Percentiles rank a stretch among this genome's conserved stretches.
Conservation (phyloP, 2,113 vertebrate genomes). For the Falcunculus frontatus region DNA sequence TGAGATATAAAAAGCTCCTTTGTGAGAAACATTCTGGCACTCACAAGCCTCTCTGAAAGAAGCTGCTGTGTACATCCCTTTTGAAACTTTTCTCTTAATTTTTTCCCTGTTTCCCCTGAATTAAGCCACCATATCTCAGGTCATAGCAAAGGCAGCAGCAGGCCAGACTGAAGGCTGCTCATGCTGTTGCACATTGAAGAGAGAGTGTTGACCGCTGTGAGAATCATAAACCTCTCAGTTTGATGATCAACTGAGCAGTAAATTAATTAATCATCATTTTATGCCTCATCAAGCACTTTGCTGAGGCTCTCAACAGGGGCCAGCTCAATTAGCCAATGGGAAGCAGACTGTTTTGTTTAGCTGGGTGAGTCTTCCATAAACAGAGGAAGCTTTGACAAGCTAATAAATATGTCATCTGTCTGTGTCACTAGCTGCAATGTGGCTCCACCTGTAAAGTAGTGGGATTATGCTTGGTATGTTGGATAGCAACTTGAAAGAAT, state of each 20-base stretch:
- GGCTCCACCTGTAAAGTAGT: slow-evolving; percentile 82
- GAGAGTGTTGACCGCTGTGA: slow-evolving; percentile 89
- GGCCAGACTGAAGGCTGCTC: slow-evolving; percentile 68
- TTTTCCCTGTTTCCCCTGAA: background rate
- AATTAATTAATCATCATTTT: slow-evolving; percentile 99
- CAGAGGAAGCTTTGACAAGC: slow-evolving; percentile 86
- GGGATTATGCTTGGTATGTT: slow-evolving; percentile 72
- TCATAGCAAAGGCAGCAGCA: slow-evolving; percentile 85
- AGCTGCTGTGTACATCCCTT: background rate
- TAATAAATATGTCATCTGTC: slow-evolving; percentile 97
- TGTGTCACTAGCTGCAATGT: slow-evolving; percentile 83
- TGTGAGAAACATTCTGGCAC: background rate
- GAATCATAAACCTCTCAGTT: slow-evolving; percentile 93
- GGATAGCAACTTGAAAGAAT: slow-evolving; percentile 65
- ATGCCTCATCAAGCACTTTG: slow-evolving; percentile 99
- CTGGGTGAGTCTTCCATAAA: slow-evolving; percentile 84
- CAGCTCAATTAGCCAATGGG: slow-evolving; percentile 86
- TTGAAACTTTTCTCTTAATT: slow-evolving; percentile 17
- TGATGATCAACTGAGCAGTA: slow-evolving; percentile 98
- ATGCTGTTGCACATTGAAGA: slow-evolving; percentile 68
- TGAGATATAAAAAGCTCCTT: slow-evolving; percentile 11
- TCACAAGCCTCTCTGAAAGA: background rate
- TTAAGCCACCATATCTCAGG: slow-evolving; percentile 73
- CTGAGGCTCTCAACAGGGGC: slow-evolving; percentile 82
- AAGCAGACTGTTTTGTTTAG: slow-evolving; percentile 92